phyloP scores from a whole-genome alignment of 2,113 vertebrate genomes.

The Oenanthe oenanthe region DNA sequence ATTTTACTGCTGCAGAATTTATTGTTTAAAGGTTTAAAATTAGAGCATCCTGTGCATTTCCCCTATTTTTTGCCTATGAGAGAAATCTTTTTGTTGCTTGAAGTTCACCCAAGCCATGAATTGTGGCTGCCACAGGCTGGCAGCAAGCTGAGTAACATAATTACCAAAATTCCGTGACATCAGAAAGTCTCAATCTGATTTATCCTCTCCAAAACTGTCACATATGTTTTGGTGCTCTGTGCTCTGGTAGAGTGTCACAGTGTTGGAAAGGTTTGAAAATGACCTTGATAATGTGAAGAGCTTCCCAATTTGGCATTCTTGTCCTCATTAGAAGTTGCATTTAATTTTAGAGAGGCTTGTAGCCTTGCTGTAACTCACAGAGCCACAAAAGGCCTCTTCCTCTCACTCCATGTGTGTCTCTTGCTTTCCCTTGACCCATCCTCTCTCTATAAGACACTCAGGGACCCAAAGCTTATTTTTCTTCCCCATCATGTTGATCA shows the following conservation, averaged over 20 bases:
- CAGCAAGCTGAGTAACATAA: background rate
- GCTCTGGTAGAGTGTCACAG: background rate
- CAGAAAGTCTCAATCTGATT: background rate
- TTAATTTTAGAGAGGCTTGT: background rate
- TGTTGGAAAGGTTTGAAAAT: background rate
- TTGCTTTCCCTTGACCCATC: background rate
- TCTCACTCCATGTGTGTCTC: accelerated
- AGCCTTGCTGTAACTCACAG: background rate
- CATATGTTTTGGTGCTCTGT: background rate
- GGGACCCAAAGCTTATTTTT: background rate
- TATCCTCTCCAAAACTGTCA: background rate
- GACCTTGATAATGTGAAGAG: constrained; percentile 3
- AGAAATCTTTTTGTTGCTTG: background rate
- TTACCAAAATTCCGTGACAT: background rate
- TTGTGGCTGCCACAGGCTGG: background rate
- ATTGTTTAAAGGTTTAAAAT: background rate
- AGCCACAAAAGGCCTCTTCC: background rate
- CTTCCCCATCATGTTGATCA: background rate
- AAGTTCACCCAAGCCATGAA: background rate
- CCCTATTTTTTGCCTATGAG: background rate
- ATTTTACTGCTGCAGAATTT: background rate
- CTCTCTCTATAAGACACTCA: background rate
- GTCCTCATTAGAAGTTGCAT: background rate
- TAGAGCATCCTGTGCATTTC: background rate
- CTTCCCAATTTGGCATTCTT: background rate